These are phyloP conservation scores for Morone chrysops DNA, from an alignment of 2,113 vertebrate species.

Conservation along the genomic window DNA sequence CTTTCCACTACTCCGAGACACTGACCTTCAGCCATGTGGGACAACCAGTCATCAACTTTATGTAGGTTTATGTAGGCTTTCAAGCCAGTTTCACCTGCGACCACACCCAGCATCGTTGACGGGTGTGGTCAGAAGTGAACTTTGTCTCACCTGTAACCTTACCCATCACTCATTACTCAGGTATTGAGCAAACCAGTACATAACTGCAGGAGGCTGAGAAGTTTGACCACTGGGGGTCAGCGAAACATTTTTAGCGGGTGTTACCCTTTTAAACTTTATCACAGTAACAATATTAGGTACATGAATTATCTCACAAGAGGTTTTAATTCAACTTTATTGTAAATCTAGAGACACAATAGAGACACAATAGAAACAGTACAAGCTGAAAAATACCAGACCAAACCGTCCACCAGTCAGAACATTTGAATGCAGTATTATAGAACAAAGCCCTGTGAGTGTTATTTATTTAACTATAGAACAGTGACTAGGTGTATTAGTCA, in stretches of 20 bases:
- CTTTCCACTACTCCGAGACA: constrained; percentile 91
- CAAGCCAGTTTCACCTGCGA: not conserved
- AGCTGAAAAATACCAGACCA: not conserved
- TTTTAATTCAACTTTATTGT: not conserved
- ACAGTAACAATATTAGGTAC: not conserved
- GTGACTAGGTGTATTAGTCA: not conserved
- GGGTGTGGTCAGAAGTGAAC: not conserved
- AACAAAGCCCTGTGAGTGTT: not conserved
- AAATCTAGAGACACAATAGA: not conserved
- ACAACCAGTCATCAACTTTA: constrained; percentile 89
- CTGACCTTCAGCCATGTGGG: constrained; percentile 90
- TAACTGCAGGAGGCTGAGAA: not conserved
- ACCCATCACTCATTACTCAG: not conserved
- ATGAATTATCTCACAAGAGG: not conserved
- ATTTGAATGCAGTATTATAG: not conserved
- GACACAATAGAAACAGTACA: not conserved
- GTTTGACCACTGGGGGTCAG: not conserved
- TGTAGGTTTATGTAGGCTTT: constrained; percentile 73
- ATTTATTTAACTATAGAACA: not conserved
- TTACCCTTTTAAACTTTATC: not conserved
- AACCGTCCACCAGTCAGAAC: not conserved
- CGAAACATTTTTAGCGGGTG: not conserved
- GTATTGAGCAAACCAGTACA: not conserved
- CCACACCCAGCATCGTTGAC: not conserved
- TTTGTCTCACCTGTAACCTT: not conserved